A percentile compares a stretch with the other conserved stretches of the same genome.
Conservation (phyloP, 2,113 vertebrate species). For the Apaloderma vittatum region DNA sequence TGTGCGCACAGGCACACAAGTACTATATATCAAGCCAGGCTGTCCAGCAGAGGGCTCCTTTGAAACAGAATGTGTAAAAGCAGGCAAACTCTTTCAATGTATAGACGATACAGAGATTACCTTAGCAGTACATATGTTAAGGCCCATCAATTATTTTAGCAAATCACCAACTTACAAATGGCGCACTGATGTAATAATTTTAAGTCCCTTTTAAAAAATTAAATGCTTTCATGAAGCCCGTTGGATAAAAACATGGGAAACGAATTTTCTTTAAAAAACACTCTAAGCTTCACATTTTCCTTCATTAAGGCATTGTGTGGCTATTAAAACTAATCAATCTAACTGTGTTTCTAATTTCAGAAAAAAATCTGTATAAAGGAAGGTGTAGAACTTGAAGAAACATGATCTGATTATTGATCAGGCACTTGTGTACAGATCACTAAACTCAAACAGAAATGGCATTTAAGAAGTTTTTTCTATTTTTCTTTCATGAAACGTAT, state of each 20-base stretch:
- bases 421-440: neutral
- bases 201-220: neutral
- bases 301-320: neutral
- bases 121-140: neutral
- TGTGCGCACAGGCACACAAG: neutral
- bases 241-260: neutral
- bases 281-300: neutral
- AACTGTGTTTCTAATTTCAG: neutral
- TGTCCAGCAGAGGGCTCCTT: slow-evolving; percentile 87
- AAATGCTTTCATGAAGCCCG: neutral
- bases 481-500: neutral
- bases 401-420: neutral
- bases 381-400: slow-evolving; percentile 7
- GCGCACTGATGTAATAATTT: neutral
- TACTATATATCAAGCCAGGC: slow-evolving; percentile 16
- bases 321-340: neutral
- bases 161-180: slow-evolving; percentile 7
- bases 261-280: neutral
- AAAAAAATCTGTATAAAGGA: neutral
- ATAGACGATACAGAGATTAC: slow-evolving; percentile 59
- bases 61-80: slow-evolving; percentile 79
- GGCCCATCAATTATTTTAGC: slow-evolving; percentile 12
- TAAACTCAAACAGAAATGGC: neutral
- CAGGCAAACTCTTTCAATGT: slow-evolving; percentile 40
- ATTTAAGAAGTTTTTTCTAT: neutral